Conservation (phyloP, 2,113 vertebrate genomes). For the Ciconia maguari region DNA sequence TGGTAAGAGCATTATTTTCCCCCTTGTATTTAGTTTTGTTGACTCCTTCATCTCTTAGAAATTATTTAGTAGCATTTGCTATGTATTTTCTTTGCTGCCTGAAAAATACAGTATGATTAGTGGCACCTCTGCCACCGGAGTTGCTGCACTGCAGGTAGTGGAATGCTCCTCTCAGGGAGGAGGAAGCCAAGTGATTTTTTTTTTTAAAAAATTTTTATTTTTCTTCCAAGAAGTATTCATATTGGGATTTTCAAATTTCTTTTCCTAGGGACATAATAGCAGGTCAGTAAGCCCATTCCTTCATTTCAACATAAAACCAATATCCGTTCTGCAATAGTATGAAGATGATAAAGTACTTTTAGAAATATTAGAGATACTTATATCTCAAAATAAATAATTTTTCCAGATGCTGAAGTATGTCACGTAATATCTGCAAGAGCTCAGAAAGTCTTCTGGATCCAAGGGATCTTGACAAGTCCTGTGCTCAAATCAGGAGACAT, state of each 20-base stretch:
- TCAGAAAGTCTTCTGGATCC: not conserved
- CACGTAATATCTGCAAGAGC: not conserved
- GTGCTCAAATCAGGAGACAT: not conserved
- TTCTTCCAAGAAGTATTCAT: not conserved
- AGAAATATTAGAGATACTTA: not conserved
- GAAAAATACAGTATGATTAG: not conserved
- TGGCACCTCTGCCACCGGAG: not conserved
- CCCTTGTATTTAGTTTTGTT: not conserved
- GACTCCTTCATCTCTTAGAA: not conserved
- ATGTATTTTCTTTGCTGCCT: not conserved
- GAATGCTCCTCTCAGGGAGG: not conserved
- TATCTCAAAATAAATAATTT: not conserved
- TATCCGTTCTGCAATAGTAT: not conserved
- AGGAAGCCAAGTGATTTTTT: not conserved
- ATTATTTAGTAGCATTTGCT: not conserved
- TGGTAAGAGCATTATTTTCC: slow-evolving; percentile 66
- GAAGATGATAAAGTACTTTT: not conserved
- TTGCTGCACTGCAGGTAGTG: not conserved
- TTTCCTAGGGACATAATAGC: not conserved
- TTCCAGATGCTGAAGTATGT: not conserved
- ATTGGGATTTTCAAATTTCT: not conserved
- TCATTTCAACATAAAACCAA: not conserved
- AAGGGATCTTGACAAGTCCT: not conserved
- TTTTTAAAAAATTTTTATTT: not conserved
- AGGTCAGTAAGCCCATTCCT: not conserved